Evolutionary conservation across 2,797 vertebrate genomes (phyloP), one percentile per base, ranked within the genome.

Genomic region (Coracias cyanogaster): DNA sequence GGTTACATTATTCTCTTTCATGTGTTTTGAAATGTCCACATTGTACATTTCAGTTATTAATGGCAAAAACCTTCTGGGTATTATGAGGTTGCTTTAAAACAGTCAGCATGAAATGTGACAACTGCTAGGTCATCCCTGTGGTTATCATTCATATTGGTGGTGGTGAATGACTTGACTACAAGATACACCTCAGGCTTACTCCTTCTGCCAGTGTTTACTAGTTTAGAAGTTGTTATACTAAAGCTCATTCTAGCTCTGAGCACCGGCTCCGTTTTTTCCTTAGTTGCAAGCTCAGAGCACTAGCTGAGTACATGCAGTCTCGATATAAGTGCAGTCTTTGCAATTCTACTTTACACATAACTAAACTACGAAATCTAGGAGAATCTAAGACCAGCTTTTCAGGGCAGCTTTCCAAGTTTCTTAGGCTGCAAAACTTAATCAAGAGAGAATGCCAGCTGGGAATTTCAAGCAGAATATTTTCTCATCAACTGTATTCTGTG

Each of bases 101-200:
- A 86, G 90, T 86, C 95, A 94, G 78, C 64, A 93, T 93, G 92
- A 96, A 96, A 97, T 94, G 95, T 93, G 78, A 70, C 74, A 46
- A 70, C 29, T 90, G 71, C 89, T 60, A 60, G 92, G 81, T 84
- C 86, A 92, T 94, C 83, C 72, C 58, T 52, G 67, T 87, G 86
- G 92, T 95, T 94, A 90, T 92, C 78, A 90, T 84, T 96, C 93
- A 92, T 60, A 77, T 3, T 41, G 83, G 46, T 49, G 66, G 70
- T 84, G 62, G 62, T 52, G 78, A 93, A 94, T 78, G 61, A 79
- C 73, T 79, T 80, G 78, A 95, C 86, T 89, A 64, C 0, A 4
- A 84, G 89, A 64, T 82, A 57, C 60, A 92, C 93, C 78, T 60
- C 92, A 89, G 89, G 89, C 86, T 86, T 84, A 48, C 28, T 90